Evolutionary conservation across 2,888 invertebrate genomes (phyloP).

Genomic region (Eristalinus sepulchralis): DNA sequence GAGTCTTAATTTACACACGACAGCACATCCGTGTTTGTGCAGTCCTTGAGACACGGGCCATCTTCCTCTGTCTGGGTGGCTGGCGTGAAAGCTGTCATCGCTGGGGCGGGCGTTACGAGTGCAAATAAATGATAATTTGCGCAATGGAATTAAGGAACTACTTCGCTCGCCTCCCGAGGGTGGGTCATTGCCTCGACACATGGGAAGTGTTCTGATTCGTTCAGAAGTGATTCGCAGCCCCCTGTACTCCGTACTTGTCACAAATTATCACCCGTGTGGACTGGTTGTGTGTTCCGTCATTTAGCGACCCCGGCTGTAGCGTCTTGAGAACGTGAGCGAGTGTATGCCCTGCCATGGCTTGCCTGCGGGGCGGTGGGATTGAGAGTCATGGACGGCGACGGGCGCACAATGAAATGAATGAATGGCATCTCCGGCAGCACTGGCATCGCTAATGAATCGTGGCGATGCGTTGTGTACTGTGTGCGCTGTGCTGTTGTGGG

Average conservation of each 20-base stretch:
- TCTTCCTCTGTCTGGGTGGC: neutral
- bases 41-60: constrained; percentile 42
- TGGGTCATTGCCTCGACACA: constrained; percentile 30
- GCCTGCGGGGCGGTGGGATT: neutral
- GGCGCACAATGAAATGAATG: neutral
- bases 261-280: constrained; percentile 39
- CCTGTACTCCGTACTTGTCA: neutral
- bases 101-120: constrained; percentile 11
- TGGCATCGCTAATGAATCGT: constrained; percentile 24
- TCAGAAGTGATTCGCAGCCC: neutral
- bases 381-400: neutral
- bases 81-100: neutral
- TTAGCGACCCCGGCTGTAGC: neutral
- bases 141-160: constrained; percentile 64
- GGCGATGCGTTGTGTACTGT: neutral
- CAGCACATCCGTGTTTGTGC: constrained; percentile 57
- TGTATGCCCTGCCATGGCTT: neutral
- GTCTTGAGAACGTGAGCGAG: constrained; percentile 7
- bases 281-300: constrained; percentile 20
- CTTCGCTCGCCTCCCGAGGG: constrained; percentile 18
- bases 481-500: neutral
- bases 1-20: constrained; percentile 55
- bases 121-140: constrained; percentile 68
- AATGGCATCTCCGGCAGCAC: neutral
- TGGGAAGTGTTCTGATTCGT: neutral